Evolutionary conservation across 2,797 vertebrate genomes (phyloP).

Genomic region (Leptodactylus fallax): DNA sequence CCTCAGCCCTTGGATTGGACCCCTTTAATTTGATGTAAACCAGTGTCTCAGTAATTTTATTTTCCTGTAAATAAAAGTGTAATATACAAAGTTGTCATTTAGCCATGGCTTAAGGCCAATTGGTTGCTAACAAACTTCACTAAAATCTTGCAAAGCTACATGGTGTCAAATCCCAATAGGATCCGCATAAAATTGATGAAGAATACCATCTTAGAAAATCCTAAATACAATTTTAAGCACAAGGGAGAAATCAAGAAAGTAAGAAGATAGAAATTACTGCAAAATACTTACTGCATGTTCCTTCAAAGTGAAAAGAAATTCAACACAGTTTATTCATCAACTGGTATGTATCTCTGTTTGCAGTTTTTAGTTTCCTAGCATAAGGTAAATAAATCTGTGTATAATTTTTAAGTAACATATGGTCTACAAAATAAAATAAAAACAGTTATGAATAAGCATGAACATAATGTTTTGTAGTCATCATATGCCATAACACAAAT

Average conservation of each 20-base stretch:
- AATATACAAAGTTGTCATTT: no score
- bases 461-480: slow-evolving; percentile 12
- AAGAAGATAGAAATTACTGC: neutral
- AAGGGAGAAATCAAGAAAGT: neutral
- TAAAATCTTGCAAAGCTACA: neutral
- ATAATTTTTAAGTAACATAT: neutral
- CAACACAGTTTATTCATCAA: no score
- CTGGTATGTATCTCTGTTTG: neutral
- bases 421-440: slow-evolving; percentile 22
- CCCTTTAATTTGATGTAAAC: no score
- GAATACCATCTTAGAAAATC: neutral
- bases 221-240: neutral
- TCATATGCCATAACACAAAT: neutral
- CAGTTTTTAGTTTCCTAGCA: neutral
- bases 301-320: neutral
- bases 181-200: neutral
- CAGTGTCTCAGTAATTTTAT: neutral
- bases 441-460: neutral
- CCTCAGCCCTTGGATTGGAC: no score
- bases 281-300: neutral
- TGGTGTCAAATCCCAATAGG: neutral
- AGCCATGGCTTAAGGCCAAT: neutral
- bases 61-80: neutral
- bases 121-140: neutral
- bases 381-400: slow-evolving; percentile 11